Base-by-base conservation (phyloP, 2,113 vertebrate genomes). In the Phrynosoma platyrhinos region DNA sequence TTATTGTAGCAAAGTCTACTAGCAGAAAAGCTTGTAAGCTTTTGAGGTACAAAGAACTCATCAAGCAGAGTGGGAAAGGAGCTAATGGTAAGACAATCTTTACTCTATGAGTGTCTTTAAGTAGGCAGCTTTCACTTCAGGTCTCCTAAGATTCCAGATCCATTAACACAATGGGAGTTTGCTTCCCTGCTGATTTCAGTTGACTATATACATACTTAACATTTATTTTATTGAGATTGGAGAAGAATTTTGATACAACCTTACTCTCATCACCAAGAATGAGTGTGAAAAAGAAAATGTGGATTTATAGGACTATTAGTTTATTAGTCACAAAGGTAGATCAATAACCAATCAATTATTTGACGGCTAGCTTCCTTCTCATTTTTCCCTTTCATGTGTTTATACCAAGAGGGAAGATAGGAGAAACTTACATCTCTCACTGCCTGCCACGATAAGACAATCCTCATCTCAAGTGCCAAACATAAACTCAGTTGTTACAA, bases 1-100 rank as follows among this genome's bases (percentile, higher is more conserved):
- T 88, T 78, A 83, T 78, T 78, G 23, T 88, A 62, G 25, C 58
- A 69, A 83, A 88, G n/a, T 55, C 72, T 68, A 27, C 36, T 30
- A 0, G 25, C 55, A 21, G 8, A 78, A 36, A 83, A 80, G 3
- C 71, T 77, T 64, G 30, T n/a, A 47, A 77, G 71, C 36, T 85
- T 85, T 66, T 68, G 55, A 83, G 62, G 14, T 78, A 32, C 5
- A 40, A 23, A 69, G 9, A 68, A 55, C 16, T 78, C 32, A 69
- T 68, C 72, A 53, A 42, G 27, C 32, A 53, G 55, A 55, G 52
- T 40, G 6, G 40, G 10, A 53, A 36, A 77, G n/a, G 2, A 64
- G 42, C 84, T 80, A 75, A 84, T 84, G 27, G 20, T 55, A 47
- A 68, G 30, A 78, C 75, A 66, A 68, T 47, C 12, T 32, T 62